phyloP scores from a whole-genome alignment of 2,113 vertebrate genomes.

The Brachionichthys hirsutus region DNA sequence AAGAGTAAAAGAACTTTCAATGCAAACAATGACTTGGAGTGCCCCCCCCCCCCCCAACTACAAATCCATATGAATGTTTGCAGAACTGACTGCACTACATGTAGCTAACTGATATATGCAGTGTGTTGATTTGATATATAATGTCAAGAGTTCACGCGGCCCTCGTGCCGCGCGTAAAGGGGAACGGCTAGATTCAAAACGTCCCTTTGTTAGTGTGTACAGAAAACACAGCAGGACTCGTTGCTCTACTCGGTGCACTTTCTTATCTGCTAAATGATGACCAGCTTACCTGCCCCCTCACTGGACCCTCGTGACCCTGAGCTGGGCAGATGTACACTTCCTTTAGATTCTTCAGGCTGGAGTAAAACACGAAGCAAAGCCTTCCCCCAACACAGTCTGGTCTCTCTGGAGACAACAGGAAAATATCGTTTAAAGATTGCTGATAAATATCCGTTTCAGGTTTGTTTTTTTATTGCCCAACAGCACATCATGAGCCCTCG shows the following conservation, averaged over 20 bases:
- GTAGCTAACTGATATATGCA: neutral
- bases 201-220: neutral
- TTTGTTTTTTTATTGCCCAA: neutral
- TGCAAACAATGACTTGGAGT: too few species aligned
- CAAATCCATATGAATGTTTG: too few species aligned
- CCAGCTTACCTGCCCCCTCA: conserved; percentile 88
- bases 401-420: conserved; percentile 78
- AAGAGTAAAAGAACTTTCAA: too few species aligned
- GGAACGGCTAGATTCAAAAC: neutral
- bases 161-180: neutral
- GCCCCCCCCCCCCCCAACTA: too few species aligned
- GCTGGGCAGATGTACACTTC: conserved; percentile 87
- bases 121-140: neutral
- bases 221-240: neutral
- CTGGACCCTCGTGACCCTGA: conserved; percentile 78
- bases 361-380: conserved; percentile 90
- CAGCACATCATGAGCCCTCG: conserved; percentile 9
- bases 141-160: neutral
- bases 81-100: too few species aligned
- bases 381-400: conserved; percentile 88
- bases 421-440: neutral
- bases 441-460: conserved; percentile 1
- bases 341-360: conserved; percentile 92
- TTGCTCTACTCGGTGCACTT: neutral
- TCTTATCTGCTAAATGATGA: conserved; percentile 1